Percentiles rank a stretch among this genome's conserved stretches.
phyloP scores from a whole-genome alignment of 1,140 invertebrate species.

The Euborellia annulipes region DNA sequence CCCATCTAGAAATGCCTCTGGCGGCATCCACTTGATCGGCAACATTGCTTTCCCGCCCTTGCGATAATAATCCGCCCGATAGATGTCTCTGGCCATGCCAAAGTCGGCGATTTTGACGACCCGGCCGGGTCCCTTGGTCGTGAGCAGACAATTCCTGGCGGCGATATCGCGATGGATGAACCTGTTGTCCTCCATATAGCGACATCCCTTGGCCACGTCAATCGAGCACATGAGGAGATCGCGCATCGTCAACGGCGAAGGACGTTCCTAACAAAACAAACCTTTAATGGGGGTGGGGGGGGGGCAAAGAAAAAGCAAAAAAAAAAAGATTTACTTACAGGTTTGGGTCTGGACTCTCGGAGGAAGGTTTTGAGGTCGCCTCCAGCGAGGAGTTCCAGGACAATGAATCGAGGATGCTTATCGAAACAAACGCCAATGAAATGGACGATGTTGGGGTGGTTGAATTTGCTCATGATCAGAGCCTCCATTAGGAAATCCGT shows the following conservation, averaged over 20 bases:
- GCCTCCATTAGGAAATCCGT: conserved; percentile 97
- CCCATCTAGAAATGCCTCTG: conserved; percentile 93
- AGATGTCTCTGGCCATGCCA: conserved; percentile 93
- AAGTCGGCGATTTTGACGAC: conserved; percentile 98
- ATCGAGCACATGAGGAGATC: conserved; percentile 78
- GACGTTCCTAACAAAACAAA: conserved; percentile 42
- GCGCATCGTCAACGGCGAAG: conserved; percentile 67
- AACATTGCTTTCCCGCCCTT: conserved; percentile 96
- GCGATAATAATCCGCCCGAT: conserved; percentile 86
- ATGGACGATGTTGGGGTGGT: conserved; percentile 95
- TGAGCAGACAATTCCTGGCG: conserved; percentile 90
- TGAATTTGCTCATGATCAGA: conserved; percentile 94
- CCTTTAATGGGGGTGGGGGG: neutral
- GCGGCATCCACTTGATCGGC: conserved; percentile 99
- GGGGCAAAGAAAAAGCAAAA: too few relatives aligned
- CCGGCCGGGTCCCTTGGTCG: conserved; percentile 68
- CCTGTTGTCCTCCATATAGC: conserved; percentile 87
- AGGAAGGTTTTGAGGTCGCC: conserved; percentile 94
- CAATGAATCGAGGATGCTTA: conserved; percentile 84
- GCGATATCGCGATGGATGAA: conserved; percentile 99
- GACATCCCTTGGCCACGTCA: conserved; percentile 88
- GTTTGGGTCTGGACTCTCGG: conserved; percentile 72
- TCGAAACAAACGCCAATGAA: conserved; percentile 95
- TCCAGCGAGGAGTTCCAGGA: conserved; percentile 85
- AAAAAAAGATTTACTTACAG: conserved; percentile 47